Percentiles rank a stretch among this genome's conserved stretches.
Evolutionary conservation across 92 coral and sea anemone genomes (phyloP).

Genomic region (Zoanthus sansibaricus): DNA sequence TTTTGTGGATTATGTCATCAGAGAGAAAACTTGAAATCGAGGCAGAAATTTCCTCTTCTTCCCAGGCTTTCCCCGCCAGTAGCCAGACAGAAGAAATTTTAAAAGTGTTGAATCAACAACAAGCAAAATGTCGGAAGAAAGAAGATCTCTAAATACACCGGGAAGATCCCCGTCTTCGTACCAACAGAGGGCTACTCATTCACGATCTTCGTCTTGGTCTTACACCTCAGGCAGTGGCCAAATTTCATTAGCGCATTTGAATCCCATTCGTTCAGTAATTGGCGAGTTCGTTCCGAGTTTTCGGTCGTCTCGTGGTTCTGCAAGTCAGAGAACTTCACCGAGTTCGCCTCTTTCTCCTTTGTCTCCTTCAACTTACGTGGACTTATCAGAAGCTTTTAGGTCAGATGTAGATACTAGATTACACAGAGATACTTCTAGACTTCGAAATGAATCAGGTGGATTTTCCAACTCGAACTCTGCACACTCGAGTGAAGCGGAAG

Average conservation of each 20-base stretch:
- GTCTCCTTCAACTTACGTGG: slow-evolving; percentile 89
- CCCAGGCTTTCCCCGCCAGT: slow-evolving; percentile 41
- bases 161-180: slow-evolving; percentile 69
- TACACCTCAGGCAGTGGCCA: slow-evolving; percentile 96
- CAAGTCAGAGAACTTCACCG: slow-evolving; percentile 62
- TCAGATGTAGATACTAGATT: slow-evolving; percentile 69
- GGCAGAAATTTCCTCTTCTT: not conserved
- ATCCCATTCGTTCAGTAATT: slow-evolving; percentile 94
- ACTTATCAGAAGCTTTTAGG: slow-evolving; percentile 80
- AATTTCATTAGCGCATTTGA: slow-evolving; percentile 83
- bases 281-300: slow-evolving; percentile 99
- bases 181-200: slow-evolving; percentile 92
- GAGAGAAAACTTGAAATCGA: slow-evolving; percentile 29
- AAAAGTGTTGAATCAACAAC: slow-evolving; percentile 20
- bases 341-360: slow-evolving; percentile 80
- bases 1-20: not conserved
- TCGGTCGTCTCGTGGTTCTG: slow-evolving; percentile 71
- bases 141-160: slow-evolving; percentile 31
- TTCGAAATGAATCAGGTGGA: slow-evolving; percentile 67
- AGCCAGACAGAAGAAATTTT: not conserved
- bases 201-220: slow-evolving; percentile 97
- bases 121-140: slow-evolving; percentile 32
- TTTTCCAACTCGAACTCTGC: slow-evolving; percentile 76
- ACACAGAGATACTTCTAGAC: slow-evolving; percentile 61
- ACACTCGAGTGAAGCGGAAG: slow-evolving; percentile 83